Base-by-base conservation (phyloP, 2,888 invertebrate species). In the Hipparchia sbordonii region DNA sequence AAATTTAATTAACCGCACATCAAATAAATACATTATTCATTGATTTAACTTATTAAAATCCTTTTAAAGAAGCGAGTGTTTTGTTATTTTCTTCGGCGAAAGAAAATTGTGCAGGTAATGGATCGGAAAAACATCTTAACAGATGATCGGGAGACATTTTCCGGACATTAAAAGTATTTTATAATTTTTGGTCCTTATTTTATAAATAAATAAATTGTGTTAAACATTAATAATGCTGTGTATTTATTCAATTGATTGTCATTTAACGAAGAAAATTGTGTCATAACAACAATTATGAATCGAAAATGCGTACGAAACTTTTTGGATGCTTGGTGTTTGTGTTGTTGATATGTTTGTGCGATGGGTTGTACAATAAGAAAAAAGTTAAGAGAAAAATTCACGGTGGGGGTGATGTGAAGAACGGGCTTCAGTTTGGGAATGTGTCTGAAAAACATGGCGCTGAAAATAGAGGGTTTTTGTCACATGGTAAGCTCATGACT, bases 221-320 rank as follows among this genome's bases (percentile, higher is more conserved):
- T 39, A 39, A 39, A 39, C 39, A 39, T 39, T 39, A 1, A 39
- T 39, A 39, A 39, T 39, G 39, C 3, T 39, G 39, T 39, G 39
- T 39, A 39, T 39, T 39, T 39, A 39, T 39, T 39, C 39, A 39
- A 39, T n/a, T 45, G n/a, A 61, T 63, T 63, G 6, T 23, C 10
- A 39, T 56, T 23, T 68, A 78, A 84, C 85, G 87, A 85, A 87
- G 84, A 85, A 71, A 61, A 78, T 76, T 76, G 77, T 79, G 78
- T 79, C 79, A 74, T 80, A 76, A 78, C 82, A 83, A 74, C 81
- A 88, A 89, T 84, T 87, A 89, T 89, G 89, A 85, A 82, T 86
- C 83, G 85, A 92, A 89, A 84, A 92, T 92, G 91, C 85, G 78
- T 83, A 85, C 84, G 79, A 83, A 84, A 82, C 82, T 76, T 61